A percentile compares a stretch with the other conserved stretches of the same genome.
These are phyloP conservation scores for Sapajus apella DNA, from an alignment of 2,113 vertebrate species.

Conservation along the genomic window DNA sequence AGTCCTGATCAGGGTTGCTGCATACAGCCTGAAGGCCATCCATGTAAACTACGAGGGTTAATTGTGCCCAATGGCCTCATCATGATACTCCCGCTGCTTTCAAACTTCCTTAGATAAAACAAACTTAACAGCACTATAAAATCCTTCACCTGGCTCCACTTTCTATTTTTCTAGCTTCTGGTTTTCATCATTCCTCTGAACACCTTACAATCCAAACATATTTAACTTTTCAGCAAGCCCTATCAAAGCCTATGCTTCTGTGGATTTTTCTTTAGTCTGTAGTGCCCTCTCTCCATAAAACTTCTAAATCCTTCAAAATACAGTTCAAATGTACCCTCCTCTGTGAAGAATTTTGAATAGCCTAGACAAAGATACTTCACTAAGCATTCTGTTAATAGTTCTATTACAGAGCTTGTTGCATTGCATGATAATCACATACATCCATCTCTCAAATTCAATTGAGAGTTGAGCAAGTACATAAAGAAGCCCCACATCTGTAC, in stretches of 20 bases:
- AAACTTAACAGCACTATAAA: neutral
- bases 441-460: neutral
- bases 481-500: neutral
- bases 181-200: neutral
- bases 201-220: neutral
- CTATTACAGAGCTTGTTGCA: neutral
- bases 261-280: neutral
- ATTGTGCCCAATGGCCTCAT: neutral
- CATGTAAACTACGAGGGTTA: neutral
- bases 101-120: neutral
- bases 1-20: neutral
- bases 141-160: neutral
- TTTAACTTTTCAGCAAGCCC: neutral
- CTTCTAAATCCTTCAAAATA: slow-evolving; percentile 3
- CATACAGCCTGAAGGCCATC: neutral
- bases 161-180: neutral
- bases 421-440: neutral
- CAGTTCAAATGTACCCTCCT: neutral
- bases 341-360: neutral
- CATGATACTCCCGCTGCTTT: neutral
- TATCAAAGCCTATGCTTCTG: neutral
- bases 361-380: neutral
- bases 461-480: neutral
- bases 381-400: neutral
- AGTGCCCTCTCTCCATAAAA: neutral